Base-by-base conservation (phyloP, 2,797 vertebrate genomes). In the Ispidina picta region DNA sequence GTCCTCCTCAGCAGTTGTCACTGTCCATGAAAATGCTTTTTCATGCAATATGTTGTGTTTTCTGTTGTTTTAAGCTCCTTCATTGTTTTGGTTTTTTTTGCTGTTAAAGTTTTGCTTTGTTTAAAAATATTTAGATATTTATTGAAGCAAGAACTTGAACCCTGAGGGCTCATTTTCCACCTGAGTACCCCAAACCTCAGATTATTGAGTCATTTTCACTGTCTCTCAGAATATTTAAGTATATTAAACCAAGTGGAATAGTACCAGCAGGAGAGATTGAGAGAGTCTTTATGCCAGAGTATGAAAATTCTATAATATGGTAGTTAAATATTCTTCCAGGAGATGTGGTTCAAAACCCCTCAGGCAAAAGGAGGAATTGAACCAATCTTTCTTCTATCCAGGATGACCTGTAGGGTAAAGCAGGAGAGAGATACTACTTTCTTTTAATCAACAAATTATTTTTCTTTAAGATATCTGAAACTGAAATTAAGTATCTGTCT, bases 81-180 rank as follows among this genome's bases (percentile, higher is more conserved):
- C 2, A 39, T 63, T 75, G 33, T 48, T 43, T 73, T n/a, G n/a
- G n/a, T 44, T 43, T 63, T 75, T 48, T 43, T 73, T 44, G 37
- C 17, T 56, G 9, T 54, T 85, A 39, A 64, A 71, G 26, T 56
- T 82, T 44, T 91, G 20, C 46, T 88, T 81, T 86, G 52, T 84
- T 82, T 84, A 60, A 93, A 92, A 86, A 79, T 58, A 64, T 76
- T 91, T 88, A 73, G 44, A 7, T 88, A 73, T 82, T 91, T 94
- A 63, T 75, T 78, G 52, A 91, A 79, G 68, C 25, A 82, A 84
- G 63, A 31, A 55, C 55, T 81, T 66, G 55, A 88, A 55, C 64
- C 23, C 82, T 59, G 55, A 75, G 54, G 70, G 59, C 60, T 48
- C 39, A 29, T 88, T 91, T 91, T 92, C 52, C 41, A 83, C 31